A percentile compares a stretch with the other conserved stretches of the same genome.
phyloP scores from a whole-genome alignment of 2,113 vertebrate genomes.

The Bubo scandiacus region DNA sequence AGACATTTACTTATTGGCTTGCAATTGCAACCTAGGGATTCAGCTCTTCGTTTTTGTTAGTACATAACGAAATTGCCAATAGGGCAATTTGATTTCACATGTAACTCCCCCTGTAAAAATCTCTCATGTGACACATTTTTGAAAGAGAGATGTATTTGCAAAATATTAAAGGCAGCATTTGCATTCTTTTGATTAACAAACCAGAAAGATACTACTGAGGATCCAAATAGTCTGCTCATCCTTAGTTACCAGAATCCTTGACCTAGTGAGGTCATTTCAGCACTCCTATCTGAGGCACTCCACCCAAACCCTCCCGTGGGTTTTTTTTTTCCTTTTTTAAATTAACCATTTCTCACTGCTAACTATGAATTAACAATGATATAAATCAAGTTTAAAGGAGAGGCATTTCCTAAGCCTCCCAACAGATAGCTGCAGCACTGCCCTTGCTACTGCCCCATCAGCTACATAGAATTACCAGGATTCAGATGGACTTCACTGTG shows the following conservation, averaged over 20 bases:
- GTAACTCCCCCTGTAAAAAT: background rate
- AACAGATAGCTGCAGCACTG: background rate
- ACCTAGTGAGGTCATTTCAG: background rate
- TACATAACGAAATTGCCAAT: fast-evolving
- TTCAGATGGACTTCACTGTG: background rate
- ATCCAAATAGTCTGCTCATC: background rate
- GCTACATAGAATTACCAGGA: background rate
- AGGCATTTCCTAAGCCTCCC: background rate
- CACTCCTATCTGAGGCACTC: background rate
- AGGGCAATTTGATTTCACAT: background rate
- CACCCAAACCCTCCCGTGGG: background rate
- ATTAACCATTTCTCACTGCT: background rate
- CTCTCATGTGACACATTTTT: background rate
- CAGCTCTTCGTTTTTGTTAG: fast-evolving
- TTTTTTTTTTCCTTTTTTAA: background rate
- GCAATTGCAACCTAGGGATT: background rate
- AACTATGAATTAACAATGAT: background rate
- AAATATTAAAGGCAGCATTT: background rate
- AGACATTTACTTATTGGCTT: background rate
- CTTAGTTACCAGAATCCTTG: background rate
- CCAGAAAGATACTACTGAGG: background rate
- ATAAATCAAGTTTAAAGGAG: background rate
- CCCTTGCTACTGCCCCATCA: background rate
- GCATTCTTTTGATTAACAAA: background rate
- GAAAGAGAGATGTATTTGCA: background rate